phyloP scores from a whole-genome alignment of 2,888 invertebrate genomes.

The Notocelia uddmanniana region DNA sequence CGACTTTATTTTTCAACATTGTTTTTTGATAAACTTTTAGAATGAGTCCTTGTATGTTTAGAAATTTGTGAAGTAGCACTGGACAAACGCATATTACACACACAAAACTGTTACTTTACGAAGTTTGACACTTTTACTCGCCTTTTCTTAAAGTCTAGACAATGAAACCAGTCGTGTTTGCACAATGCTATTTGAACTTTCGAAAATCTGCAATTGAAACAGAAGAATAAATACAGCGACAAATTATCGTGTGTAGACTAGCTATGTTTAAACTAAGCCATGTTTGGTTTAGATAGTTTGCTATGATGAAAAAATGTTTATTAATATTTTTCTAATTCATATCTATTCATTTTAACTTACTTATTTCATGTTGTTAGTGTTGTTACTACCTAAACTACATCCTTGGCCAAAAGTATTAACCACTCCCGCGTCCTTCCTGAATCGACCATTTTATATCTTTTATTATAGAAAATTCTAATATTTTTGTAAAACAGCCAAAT shows the following conservation, averaged over 20 bases:
- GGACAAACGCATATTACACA: conserved; percentile 24
- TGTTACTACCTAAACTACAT: too few species aligned
- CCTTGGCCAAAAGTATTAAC: too few species aligned
- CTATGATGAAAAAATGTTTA: conserved; percentile 33
- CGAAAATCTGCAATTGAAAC: conserved; percentile 79
- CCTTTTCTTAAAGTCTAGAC: conserved; percentile 66
- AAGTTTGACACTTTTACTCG: conserved; percentile 64
- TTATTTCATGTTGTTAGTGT: too few species aligned
- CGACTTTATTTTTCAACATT: neutral
- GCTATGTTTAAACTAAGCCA: conserved; percentile 54
- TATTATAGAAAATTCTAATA: too few species aligned
- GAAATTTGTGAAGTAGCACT: conserved; percentile 31
- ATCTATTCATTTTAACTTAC: neutral
- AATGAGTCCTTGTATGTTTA: conserved; percentile 31
- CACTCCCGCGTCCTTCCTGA: too few species aligned
- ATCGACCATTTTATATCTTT: too few species aligned
- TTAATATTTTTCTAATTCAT: conserved; percentile 8
- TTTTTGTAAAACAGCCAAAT: too few species aligned
- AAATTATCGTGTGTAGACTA: conserved; percentile 63
- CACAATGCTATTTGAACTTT: conserved; percentile 78
- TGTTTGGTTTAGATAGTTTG: conserved; percentile 53
- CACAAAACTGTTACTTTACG: conserved; percentile 42
- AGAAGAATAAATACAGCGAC: conserved; percentile 70
- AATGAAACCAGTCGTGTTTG: conserved; percentile 69
- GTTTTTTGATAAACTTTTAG: neutral